Base-by-base conservation (phyloP, 2,113 vertebrate genomes). In the Willisornis vidua region DNA sequence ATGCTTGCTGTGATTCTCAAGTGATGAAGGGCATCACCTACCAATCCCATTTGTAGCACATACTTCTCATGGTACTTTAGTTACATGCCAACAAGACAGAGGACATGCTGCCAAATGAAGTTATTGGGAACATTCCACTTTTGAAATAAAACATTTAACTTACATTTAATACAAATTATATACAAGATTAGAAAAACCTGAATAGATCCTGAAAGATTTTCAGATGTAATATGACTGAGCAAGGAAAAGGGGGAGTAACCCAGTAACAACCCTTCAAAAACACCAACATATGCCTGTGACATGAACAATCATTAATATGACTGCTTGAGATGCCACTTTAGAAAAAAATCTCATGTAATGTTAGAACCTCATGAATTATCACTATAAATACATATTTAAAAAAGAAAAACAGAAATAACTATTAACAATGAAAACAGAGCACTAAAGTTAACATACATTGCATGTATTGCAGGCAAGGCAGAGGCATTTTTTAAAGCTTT, bases 401-500 rank as follows among this genome's bases (percentile, higher is more conserved):
- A 97, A 97, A 93, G 85, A 94, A 94, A 97, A 97, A 98, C 96
- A 97, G 96, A 98, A 98, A 97, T 93, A 96, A 97, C 98, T 97
- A 98, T 95, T 94, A 96, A 98, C 97, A 96, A 97, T 94, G 97
- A 97, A 97, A 97, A 97, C 22, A 97, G 96, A 98, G 97, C 97
- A 97, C 97, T 97, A 98, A 98, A 98, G 97, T 98, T 98, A 98
- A 99, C 97, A 97, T 98, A 98, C 97, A 97, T 97, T 98, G 98
- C 98, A 97, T 98, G 98, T 99, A 99, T 98, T 98, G 98, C 98
- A 99, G 99, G 99, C 99, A 99, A 99, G 99, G 99, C 99, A 99
- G 99, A 99, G 99, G 99, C 99, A 98, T 99, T 98, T 99, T 99
- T 99, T 99, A 99, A 99, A 99, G 99, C 99, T 99, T 99, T 99